A percentile compares a stretch with the other conserved stretches of the same genome.
phyloP scores from a whole-genome alignment of 2,113 vertebrate species.

The Loxodonta africana region DNA sequence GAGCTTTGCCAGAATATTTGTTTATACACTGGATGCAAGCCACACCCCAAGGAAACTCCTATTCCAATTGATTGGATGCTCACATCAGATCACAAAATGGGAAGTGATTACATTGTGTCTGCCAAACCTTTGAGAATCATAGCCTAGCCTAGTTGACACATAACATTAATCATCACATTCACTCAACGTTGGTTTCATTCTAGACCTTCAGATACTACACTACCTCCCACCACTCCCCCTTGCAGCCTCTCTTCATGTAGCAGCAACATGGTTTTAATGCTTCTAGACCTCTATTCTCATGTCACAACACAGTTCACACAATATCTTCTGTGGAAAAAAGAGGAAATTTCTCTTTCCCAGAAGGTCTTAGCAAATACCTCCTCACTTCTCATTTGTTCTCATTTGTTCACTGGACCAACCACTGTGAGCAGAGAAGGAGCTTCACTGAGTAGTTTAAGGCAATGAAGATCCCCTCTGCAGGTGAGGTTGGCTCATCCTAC shows the following conservation, averaged over 20 bases:
- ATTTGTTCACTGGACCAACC: not conserved
- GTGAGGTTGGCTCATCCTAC: not conserved
- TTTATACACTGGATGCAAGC: no score
- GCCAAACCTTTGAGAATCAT: not conserved
- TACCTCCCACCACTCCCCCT: rapidly evolving
- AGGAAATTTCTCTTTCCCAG: not conserved
- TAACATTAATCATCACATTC: no score
- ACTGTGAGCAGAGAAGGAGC: not conserved
- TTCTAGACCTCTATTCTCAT: not conserved
- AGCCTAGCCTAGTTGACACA: not conserved
- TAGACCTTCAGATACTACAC: rapidly evolving
- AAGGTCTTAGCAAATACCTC: not conserved
- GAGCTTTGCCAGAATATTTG: no score
- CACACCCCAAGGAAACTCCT: no score
- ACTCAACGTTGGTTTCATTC: not conserved
- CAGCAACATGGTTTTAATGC: not conserved
- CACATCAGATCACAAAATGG: no score
- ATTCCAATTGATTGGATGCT: no score
- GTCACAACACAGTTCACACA: not conserved
- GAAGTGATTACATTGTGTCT: not conserved
- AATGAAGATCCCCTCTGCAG: rapidly evolving
- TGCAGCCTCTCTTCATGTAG: no score
- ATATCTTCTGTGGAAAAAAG: not conserved
- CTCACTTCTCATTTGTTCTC: not conserved
- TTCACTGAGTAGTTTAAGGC: not conserved